Base-by-base conservation (phyloP, 2,797 vertebrate genomes). In the Falco concolor region DNA sequence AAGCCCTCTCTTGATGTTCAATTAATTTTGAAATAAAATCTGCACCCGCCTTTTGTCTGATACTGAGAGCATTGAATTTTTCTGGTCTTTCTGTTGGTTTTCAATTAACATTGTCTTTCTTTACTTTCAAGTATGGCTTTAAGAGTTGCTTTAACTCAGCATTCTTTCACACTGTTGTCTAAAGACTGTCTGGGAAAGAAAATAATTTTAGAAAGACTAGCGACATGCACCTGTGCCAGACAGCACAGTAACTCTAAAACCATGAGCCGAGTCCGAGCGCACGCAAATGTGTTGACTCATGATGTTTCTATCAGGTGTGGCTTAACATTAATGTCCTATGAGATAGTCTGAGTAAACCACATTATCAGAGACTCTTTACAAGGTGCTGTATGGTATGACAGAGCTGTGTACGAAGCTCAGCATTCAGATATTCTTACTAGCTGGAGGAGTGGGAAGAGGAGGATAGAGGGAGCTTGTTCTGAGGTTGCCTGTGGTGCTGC, bases 401-500 rank as follows among this genome's bases (percentile, higher is more conserved):
- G 89, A 81, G 82, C 73, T 61, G 47, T 90, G 49, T 30, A 47
- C 2, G n/a, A 40, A 84, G 50, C 89, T 87, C 61, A 13, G 89
- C 68, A 20, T 83, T 89, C 47, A 72, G 92, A 80, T 85, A 77
- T 0, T 8, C 76, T 86, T 61, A 64, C 72, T 85, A 11, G 75
- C 68, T 89, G 60, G 61, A 83, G 54, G 87, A 49, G 45, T 89
- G 68, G 81, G 82, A 72, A 83, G 87, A 52, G 61, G 54, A 90
- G 82, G 79, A 69, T 77, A 78, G 87, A 87, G 61, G 61, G 92
- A 90, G 73, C 70, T 91, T 91, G 73, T 92, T 92, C 79, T 52
- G 84, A 87, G 77, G 69, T 76, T 92, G 93, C 96, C 90, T 93
- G 92, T 93, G 95, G 95, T 94, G 93, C 86, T 94, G 88, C 88